phyloP scores from a whole-genome alignment of 2,888 invertebrate genomes.

The Hemistola chrysoprasaria region DNA sequence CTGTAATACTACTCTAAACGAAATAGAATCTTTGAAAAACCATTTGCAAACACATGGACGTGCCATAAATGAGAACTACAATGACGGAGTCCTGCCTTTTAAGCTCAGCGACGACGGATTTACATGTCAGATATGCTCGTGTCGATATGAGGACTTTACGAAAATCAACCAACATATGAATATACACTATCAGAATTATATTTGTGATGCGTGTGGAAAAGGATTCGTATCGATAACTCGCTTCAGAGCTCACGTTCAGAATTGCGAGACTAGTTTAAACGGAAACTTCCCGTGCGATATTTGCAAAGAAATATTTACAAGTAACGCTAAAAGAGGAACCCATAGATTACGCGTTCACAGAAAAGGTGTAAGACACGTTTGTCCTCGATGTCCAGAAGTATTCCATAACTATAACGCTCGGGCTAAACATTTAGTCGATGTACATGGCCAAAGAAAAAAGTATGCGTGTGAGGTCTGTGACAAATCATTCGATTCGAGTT shows the following conservation, averaged over 20 bases:
- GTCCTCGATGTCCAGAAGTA: conserved; percentile 63
- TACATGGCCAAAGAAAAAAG: conserved; percentile 52
- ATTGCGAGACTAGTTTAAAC: conserved; percentile 22
- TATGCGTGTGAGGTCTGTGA: conserved; percentile 56
- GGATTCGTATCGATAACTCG: conserved; percentile 65
- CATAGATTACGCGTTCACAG: conserved; percentile 59
- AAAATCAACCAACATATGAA: conserved; percentile 73
- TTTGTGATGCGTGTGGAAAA: conserved; percentile 71
- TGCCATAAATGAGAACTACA: conserved; percentile 46
- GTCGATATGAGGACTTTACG: conserved; percentile 49
- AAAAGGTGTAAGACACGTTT: conserved; percentile 62
- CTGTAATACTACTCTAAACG: conserved; percentile 45
- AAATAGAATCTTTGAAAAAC: conserved; percentile 54
- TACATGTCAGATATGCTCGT: conserved; percentile 61
- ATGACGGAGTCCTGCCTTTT: conserved; percentile 70
- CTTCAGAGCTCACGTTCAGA: conserved; percentile 65
- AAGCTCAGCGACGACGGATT: conserved; percentile 54
- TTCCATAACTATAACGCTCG: conserved; percentile 64
- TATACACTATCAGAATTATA: conserved; percentile 64
- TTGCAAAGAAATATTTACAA: conserved; percentile 56
- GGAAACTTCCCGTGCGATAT: conserved; percentile 64
- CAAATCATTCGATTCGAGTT: conserved; percentile 55
- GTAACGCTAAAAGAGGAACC: conserved; percentile 56
- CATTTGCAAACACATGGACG: conserved; percentile 56
- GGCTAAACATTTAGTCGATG: conserved; percentile 60